Percentiles rank a stretch among this genome's conserved stretches.
Evolutionary conservation across 1,140 invertebrate genomes (phyloP).

Genomic region (Brachionus calyciflorus): DNA sequence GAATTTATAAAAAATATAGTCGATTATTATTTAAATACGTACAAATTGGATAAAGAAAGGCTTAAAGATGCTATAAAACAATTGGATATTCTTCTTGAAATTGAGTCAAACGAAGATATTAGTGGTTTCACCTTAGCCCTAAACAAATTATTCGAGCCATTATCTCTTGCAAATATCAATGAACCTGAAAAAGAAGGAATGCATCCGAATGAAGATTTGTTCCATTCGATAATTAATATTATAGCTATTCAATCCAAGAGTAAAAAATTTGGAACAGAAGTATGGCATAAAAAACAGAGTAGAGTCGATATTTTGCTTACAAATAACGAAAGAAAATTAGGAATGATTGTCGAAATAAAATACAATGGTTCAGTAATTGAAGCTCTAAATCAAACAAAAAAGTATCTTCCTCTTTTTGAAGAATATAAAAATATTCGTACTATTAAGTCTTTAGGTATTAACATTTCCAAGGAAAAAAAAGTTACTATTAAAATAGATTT

Average conservation of each 20-base stretch:
- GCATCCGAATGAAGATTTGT: slow-evolving; percentile 33
- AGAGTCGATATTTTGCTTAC: slow-evolving; percentile 24
- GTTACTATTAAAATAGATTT: slow-evolving; percentile 6
- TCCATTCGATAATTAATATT: slow-evolving; percentile 27
- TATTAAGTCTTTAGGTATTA: slow-evolving; percentile 25
- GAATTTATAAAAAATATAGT: too few relatives aligned
- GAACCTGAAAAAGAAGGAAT: too few relatives aligned
- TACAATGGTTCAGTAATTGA: slow-evolving; percentile 21
- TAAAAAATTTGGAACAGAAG: slow-evolving; percentile 35
- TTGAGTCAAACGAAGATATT: too few relatives aligned
- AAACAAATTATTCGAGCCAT: too few relatives aligned
- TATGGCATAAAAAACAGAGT: slow-evolving; percentile 14
- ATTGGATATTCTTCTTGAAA: too few relatives aligned
- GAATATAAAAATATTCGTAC: slow-evolving; percentile 2
- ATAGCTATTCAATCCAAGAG: background rate
- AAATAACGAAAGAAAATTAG: slow-evolving; percentile 22
- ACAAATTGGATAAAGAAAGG: too few relatives aligned
- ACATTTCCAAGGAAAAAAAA: slow-evolving; percentile 28
- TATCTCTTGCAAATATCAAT: too few relatives aligned
- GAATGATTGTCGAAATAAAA: slow-evolving; percentile 32
- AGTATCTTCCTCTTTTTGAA: slow-evolving; percentile 40
- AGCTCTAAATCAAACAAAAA: slow-evolving; percentile 29
- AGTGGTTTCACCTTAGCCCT: too few relatives aligned
- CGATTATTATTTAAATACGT: too few relatives aligned
- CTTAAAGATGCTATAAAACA: too few relatives aligned